phyloP scores from a whole-genome alignment of 2,888 invertebrate genomes.

The Volucella inflata region DNA sequence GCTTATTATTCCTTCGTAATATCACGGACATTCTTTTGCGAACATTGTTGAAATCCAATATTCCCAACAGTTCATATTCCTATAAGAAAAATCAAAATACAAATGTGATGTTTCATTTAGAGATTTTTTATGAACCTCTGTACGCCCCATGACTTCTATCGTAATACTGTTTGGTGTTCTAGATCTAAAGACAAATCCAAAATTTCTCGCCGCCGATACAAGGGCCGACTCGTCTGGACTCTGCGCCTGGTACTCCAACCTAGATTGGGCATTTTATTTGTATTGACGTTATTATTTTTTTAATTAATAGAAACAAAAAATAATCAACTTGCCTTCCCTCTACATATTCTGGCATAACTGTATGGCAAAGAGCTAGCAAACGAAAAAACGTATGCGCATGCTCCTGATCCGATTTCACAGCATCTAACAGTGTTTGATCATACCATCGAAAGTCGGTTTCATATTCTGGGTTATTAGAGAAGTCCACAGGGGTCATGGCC shows the following conservation, averaged over 20 bases:
- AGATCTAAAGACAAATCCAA: constrained; percentile 98
- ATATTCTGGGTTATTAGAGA: constrained; percentile 96
- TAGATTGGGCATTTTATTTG: constrained; percentile 12
- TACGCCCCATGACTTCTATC: constrained; percentile 92
- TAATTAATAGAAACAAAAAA: neutral
- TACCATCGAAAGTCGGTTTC: constrained; percentile 97
- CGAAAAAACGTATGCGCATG: constrained; percentile 95
- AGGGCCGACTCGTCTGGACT: constrained; percentile 99
- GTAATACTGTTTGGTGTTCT: constrained; percentile 96
- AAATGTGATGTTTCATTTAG: neutral
- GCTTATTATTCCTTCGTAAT: constrained; percentile 91
- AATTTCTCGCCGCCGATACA: constrained; percentile 98
- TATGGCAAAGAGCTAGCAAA: constrained; percentile 97
- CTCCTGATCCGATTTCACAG: constrained; percentile 89
- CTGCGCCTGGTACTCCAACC: constrained; percentile 90
- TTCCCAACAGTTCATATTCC: constrained; percentile 97
- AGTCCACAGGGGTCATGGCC: constrained; percentile 92
- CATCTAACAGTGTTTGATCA: constrained; percentile 93
- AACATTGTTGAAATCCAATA: constrained; percentile 99
- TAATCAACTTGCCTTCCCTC: constrained; percentile 86
- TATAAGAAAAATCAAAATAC: constrained; percentile 80
- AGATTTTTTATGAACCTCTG: constrained; percentile 85
- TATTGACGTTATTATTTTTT: neutral
- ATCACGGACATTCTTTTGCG: constrained; percentile 99
- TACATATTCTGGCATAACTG: constrained; percentile 98